phyloP scores from a whole-genome alignment of 2,888 invertebrate species.

The Perithous albicinctus region DNA sequence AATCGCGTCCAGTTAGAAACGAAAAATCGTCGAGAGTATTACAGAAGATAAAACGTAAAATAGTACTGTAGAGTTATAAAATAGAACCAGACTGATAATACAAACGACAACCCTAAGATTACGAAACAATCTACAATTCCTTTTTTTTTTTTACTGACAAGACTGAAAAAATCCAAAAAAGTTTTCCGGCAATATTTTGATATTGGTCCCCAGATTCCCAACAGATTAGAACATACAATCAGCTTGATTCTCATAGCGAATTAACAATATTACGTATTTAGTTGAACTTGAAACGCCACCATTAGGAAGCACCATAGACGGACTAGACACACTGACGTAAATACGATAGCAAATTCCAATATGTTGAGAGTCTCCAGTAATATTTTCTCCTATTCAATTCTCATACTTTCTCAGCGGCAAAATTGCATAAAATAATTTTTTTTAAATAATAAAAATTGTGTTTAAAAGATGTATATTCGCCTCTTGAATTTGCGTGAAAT shows the following conservation, averaged over 20 bases:
- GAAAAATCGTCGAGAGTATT: not conserved
- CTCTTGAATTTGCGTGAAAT: too few species aligned
- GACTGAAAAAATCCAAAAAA: not conserved
- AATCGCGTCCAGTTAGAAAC: not conserved
- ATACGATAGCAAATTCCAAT: not conserved
- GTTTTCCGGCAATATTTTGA: not conserved
- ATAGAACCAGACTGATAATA: not conserved
- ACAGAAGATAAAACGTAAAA: not conserved
- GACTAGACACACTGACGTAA: not conserved
- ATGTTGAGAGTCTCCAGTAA: not conserved
- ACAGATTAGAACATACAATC: not conserved
- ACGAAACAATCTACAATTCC: not conserved
- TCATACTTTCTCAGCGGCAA: not conserved
- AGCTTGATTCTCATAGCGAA: not conserved
- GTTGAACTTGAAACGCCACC: not conserved
- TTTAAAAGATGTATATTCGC: too few species aligned
- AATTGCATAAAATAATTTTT: too few species aligned
- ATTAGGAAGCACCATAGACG: not conserved
- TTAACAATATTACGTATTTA: not conserved
- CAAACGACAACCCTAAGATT: not conserved
- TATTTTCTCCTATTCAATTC: not conserved
- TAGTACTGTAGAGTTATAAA: not conserved
- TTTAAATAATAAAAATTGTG: not conserved
- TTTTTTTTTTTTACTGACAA: not conserved
- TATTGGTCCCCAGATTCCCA: not conserved